Base-by-base conservation (phyloP, 2,888 invertebrate species). In the Serrognathus titanus region DNA sequence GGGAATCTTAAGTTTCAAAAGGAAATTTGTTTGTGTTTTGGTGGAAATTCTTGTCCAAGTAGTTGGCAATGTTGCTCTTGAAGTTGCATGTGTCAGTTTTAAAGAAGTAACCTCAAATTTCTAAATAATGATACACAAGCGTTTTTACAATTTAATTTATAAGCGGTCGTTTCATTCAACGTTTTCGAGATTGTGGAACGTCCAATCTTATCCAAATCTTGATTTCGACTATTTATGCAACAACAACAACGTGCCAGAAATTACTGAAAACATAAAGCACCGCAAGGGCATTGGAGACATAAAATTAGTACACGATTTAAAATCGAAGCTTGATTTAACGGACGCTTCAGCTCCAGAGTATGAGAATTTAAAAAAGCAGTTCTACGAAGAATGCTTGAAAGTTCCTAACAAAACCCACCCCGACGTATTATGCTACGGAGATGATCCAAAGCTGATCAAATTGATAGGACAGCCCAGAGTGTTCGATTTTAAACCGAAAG, bases 401-500 rank as follows among this genome's bases (percentile, higher is more conserved):
- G 81, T 94, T 62, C 93, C 94, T 0, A 94, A 94, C 74, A 78
- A 72, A 65, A 89, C 91, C 4, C 89, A 92, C 74, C 88, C 89
- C 1, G 73, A 76, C 7, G 80, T 90, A 1, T 67, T 76, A 39
- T 62, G 77, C 2, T 86, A 87, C 71, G 81, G 80, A 35, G 79
- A 83, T n/a, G 78, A 85, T 46, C 85, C 89, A 0, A 74, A 76
- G 59, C 63, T 87, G 50, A 62, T 91, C 7, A 80, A 80, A 60
- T 72, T 79, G 63, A 79, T 83, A 53, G 86, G 85, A 45, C 55
- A 76, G 1, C 81, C 82, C 63, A 78, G 73, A 61, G 66, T 77
- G 48, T 85, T 82, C 71, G 67, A 75, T 35, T 75, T 81, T 64
- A 69, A 78, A 57, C 81, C 83, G 0, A 71, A 82, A 60, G 83